These are phyloP conservation scores for Acipenser transmontanus DNA, from an alignment of 2,797 vertebrate species.

Conservation along the genomic window DNA sequence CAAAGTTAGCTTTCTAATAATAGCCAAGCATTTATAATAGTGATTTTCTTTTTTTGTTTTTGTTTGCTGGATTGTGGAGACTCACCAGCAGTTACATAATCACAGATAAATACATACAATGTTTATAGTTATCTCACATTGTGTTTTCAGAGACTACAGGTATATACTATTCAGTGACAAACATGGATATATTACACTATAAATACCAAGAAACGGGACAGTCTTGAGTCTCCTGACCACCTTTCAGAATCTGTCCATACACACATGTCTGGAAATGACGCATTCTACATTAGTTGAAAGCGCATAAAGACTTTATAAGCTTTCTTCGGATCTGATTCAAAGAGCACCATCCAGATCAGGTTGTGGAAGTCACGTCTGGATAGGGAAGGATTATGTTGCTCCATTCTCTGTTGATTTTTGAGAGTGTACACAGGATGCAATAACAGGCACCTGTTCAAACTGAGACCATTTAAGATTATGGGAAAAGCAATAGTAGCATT, in stretches of 20 bases:
- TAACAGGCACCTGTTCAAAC: slow-evolving; percentile 71
- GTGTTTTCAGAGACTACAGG: too few relatives aligned
- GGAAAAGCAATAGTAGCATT: slow-evolving; percentile 40
- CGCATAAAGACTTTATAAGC: not conserved
- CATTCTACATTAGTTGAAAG: not conserved
- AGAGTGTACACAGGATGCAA: slow-evolving; percentile 45
- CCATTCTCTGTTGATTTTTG: slow-evolving; percentile 33
- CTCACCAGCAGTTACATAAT: not conserved
- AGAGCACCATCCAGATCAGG: slow-evolving; percentile 17
- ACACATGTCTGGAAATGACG: too few relatives aligned
- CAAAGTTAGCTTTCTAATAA: slow-evolving; percentile 14
- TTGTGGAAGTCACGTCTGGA: slow-evolving; percentile 32
- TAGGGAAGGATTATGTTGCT: slow-evolving; percentile 33
- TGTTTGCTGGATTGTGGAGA: not conserved
- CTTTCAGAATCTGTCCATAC: not conserved
- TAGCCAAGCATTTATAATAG: slow-evolving; percentile 4
- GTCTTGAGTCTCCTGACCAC: not conserved
- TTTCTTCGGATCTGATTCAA: slow-evolving; percentile 14
- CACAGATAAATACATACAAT: too few relatives aligned
- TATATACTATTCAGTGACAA: too few relatives aligned
- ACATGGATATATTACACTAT: slow-evolving; percentile 4
- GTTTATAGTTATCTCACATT: not conserved
- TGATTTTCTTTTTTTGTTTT: slow-evolving; percentile 22
- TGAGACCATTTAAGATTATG: slow-evolving; percentile 48
- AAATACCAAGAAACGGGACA: slow-evolving; percentile 20